These are phyloP conservation scores for Tragelaphus buxtoni DNA, from an alignment of 2,113 vertebrate species.

Conservation along the genomic window DNA sequence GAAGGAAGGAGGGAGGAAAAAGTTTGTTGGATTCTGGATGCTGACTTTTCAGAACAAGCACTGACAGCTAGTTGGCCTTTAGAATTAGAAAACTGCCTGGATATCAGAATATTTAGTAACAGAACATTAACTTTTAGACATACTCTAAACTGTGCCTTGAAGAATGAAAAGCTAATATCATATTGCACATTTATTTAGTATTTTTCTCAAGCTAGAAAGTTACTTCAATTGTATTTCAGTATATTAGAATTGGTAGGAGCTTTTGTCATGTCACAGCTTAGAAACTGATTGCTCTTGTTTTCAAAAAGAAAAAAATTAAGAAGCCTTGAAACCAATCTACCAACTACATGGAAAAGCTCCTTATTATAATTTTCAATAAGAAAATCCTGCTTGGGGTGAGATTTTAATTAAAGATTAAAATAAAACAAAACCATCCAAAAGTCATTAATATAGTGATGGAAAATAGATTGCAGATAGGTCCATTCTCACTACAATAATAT, in stretches of 20 bases:
- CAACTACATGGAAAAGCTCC: conserved; percentile 55
- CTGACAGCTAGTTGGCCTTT: not conserved
- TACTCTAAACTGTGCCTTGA: conserved; percentile 30
- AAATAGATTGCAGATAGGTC: conserved; percentile 28
- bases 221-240: conserved; percentile 40
- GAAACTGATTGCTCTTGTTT: conserved; percentile 61
- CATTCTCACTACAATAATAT: conserved; percentile 22
- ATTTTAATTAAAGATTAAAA: conserved; percentile 62
- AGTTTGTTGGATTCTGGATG: not conserved
- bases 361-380: conserved; percentile 59
- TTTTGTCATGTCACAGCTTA: conserved; percentile 38
- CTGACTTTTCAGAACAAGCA: not conserved
- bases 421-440: conserved; percentile 56
- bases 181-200: not conserved
- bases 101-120: conserved; percentile 28
- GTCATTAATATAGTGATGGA: conserved; percentile 52
- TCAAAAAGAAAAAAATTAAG: conserved; percentile 32
- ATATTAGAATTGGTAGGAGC: conserved; percentile 42
- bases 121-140: conserved; percentile 32
- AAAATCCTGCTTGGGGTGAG: conserved; percentile 55
- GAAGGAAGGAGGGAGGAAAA: not conserved
- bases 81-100: conserved; percentile 1
- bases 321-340: conserved; percentile 62
- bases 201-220: not conserved
- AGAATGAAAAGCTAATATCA: conserved; percentile 48